These are phyloP conservation scores for Automeris io DNA, from an alignment of 2,888 invertebrate genomes.

Conservation along the genomic window DNA sequence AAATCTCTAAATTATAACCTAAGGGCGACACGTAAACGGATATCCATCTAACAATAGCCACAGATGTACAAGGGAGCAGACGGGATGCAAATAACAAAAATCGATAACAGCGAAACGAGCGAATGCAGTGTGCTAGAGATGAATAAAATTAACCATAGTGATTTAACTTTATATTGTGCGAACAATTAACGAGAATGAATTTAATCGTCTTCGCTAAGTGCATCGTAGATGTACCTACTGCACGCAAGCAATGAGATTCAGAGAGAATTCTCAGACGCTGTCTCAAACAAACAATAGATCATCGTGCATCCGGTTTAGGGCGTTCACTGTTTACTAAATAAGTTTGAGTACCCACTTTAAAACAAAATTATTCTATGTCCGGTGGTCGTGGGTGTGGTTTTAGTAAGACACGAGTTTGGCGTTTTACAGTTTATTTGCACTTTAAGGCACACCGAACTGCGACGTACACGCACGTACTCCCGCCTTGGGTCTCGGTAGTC, in stretches of 20 bases:
- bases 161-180: conserved; percentile 37
- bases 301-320: conserved; percentile 52
- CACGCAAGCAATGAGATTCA: conserved; percentile 19
- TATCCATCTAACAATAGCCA: conserved; percentile 62
- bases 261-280: conserved; percentile 53
- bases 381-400: too few relatives aligned
- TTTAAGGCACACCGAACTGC: too few relatives aligned
- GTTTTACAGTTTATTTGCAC: too few relatives aligned
- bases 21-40: conserved; percentile 36
- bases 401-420: too few relatives aligned
- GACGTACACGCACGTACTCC: too few relatives aligned
- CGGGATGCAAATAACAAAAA: conserved; percentile 75
- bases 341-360: conserved; percentile 28
- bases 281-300: conserved; percentile 59
- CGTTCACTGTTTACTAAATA: conserved; percentile 54
- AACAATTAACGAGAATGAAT: conserved; percentile 11
- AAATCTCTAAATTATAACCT: conserved; percentile 8
- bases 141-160: conserved; percentile 56
- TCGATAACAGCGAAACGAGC: conserved; percentile 57
- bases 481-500: too few relatives aligned
- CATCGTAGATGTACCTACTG: conserved; percentile 2
- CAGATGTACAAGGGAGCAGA: conserved; percentile 62
- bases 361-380: conserved; percentile 23
- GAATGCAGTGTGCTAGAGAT: conserved; percentile 53
- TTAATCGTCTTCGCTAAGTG: conserved; percentile 4